These are phyloP conservation scores for Lacanobia oleracea DNA, from an alignment of 2,888 invertebrate species.

Conservation along the genomic window DNA sequence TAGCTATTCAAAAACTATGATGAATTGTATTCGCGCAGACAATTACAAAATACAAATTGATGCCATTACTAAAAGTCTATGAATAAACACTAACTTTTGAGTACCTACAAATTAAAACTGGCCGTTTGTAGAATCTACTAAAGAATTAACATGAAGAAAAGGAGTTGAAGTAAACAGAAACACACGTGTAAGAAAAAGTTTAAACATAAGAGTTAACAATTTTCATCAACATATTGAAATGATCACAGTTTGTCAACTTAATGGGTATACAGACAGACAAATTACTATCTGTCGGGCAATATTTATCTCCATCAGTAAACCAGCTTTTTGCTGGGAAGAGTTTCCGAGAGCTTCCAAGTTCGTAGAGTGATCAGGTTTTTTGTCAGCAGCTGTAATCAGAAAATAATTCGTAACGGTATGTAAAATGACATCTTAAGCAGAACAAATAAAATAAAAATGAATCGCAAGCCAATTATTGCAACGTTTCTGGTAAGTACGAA, in stretches of 20 bases:
- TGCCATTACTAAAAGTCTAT: slow-evolving; percentile 13
- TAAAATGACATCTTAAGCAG: slow-evolving; percentile 7
- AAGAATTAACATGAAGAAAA: slow-evolving; percentile 27
- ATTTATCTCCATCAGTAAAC: slow-evolving; percentile 42
- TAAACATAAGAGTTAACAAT: slow-evolving; percentile 24
- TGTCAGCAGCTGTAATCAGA: slow-evolving; percentile 7
- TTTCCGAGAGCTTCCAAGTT: slow-evolving; percentile 39
- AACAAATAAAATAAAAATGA: not conserved
- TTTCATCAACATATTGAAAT: slow-evolving; percentile 40
- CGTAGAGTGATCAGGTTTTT: slow-evolving; percentile 34
- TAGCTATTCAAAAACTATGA: not conserved
- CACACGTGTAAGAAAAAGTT: slow-evolving; percentile 23
- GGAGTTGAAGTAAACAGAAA: slow-evolving; percentile 7
- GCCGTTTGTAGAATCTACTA: not conserved
- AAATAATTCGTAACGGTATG: slow-evolving; percentile 12
- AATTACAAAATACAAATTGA: slow-evolving; percentile 21
- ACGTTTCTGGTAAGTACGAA: not conserved
- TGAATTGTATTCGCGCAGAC: slow-evolving; percentile 2
- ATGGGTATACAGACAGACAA: slow-evolving; percentile 57
- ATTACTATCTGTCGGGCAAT: slow-evolving; percentile 53
- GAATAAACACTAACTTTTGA: slow-evolving; percentile 12
- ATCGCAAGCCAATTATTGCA: not conserved
- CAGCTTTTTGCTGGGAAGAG: slow-evolving; percentile 42
- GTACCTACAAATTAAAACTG: slow-evolving; percentile 1
- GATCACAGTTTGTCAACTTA: slow-evolving; percentile 49